Conservation (phyloP, 1,140 invertebrate genomes). For the Phymastichus coffea region DNA sequence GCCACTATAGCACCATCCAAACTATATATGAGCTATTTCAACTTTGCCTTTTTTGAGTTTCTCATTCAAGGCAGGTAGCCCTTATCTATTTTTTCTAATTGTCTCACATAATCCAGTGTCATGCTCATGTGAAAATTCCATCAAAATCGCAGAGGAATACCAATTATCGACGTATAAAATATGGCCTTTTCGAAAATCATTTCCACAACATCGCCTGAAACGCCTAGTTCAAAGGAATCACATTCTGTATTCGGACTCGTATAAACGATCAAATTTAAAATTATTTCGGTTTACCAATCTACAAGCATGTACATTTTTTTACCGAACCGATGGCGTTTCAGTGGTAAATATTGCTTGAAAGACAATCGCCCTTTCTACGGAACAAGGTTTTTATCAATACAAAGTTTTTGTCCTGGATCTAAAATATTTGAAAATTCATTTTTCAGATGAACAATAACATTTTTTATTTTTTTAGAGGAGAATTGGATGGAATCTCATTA, state of each 20-base stretch:
- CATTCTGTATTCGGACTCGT: not conserved
- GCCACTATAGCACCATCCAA: not conserved
- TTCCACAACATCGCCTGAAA: not conserved
- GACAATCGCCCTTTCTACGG: too few species aligned
- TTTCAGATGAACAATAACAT: too few species aligned
- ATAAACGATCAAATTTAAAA: not conserved
- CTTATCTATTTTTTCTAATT: not conserved
- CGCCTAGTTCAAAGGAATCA: not conserved
- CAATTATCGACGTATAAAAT: not conserved
- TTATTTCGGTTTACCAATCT: not conserved
- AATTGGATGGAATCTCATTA: too few species aligned
- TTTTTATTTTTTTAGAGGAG: too few species aligned
- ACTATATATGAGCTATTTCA: not conserved
- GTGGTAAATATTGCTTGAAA: too few species aligned
- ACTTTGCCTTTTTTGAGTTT: not conserved
- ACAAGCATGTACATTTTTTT: not conserved
- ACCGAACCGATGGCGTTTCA: not conserved
- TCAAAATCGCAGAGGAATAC: not conserved
- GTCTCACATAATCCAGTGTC: not conserved
- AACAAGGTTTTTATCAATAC: constrained; percentile 36
- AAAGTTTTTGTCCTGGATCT: too few species aligned
- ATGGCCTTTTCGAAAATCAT: not conserved
- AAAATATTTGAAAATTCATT: too few species aligned
- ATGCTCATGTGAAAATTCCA: not conserved
- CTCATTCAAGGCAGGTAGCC: not conserved